These are phyloP conservation scores for Xiphias gladius DNA, from an alignment of 2,113 vertebrate species.

Conservation along the genomic window DNA sequence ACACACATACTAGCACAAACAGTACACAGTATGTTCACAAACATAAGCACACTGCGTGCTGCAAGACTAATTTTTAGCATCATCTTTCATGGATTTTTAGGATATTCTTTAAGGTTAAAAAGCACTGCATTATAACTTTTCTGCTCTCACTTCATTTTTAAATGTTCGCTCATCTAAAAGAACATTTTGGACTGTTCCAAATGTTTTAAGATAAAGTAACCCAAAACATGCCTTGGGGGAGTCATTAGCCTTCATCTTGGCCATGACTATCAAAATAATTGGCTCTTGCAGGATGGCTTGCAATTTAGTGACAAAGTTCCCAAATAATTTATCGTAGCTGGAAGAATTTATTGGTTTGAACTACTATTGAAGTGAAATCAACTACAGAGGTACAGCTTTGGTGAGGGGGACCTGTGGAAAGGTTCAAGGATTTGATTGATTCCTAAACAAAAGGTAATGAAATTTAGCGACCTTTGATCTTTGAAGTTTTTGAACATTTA, in stretches of 20 bases:
- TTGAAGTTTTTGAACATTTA: too few species aligned
- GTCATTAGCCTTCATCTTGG: constrained; percentile 21
- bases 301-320: neutral
- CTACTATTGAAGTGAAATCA: neutral
- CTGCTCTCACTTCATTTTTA: constrained; percentile 1
- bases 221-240: neutral
- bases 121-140: constrained; percentile 15
- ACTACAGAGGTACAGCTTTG: neutral
- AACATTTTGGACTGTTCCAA: neutral
- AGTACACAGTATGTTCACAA: constrained; percentile 6
- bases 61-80: neutral
- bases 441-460: too few species aligned
- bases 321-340: neutral
- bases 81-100: constrained; percentile 36
- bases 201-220: constrained; percentile 14
- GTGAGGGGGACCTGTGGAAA: neutral
- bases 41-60: neutral
- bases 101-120: constrained; percentile 16
- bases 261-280: constrained; percentile 41
- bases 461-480: too few species aligned
- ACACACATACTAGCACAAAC: neutral
- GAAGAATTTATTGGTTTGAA: constrained; percentile 30
- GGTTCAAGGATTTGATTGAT: too few species aligned
- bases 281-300: constrained; percentile 10
- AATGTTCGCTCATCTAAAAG: neutral